Percentiles rank a stretch among this genome's conserved stretches.
These are phyloP conservation scores for Cinclus cinclus DNA, from an alignment of 2,113 vertebrate species.

Conservation along the genomic window DNA sequence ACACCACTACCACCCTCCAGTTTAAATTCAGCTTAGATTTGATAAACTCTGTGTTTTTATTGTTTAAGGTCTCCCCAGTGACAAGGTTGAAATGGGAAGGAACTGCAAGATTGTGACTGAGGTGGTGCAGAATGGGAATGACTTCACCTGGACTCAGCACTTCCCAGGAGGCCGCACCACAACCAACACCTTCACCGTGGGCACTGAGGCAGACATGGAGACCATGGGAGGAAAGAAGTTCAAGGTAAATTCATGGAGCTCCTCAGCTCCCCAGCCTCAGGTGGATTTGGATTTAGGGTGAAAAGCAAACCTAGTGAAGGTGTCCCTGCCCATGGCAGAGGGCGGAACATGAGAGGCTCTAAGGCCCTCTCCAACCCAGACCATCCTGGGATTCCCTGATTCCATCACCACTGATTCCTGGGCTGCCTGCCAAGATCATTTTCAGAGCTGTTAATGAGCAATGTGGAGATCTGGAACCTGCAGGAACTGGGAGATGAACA, in stretches of 20 bases:
- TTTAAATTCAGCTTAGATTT: not conserved
- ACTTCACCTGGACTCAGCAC: slow-evolving; percentile 85
- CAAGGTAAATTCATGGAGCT: slow-evolving; percentile 80
- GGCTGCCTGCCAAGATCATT: not conserved
- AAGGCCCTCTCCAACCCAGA: not conserved
- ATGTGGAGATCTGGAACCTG: not conserved
- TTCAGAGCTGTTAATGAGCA: not conserved
- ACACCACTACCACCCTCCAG: not conserved
- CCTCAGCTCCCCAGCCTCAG: not conserved
- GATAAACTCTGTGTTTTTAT: not conserved
- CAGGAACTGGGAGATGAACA: not conserved
- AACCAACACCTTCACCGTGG: slow-evolving; percentile 85
- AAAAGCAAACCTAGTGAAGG: not conserved
- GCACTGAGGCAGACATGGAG: slow-evolving; percentile 87
- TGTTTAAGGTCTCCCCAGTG: slow-evolving; percentile 80
- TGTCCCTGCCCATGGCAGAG: not conserved
- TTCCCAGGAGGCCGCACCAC: slow-evolving; percentile 79
- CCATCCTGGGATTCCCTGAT: not conserved
- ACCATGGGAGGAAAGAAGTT: slow-evolving; percentile 92
- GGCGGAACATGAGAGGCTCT: not conserved
- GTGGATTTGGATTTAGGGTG: not conserved
- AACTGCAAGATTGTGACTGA: slow-evolving; percentile 88
- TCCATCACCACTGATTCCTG: not conserved
- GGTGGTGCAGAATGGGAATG: slow-evolving; percentile 83
- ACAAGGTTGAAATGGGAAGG: slow-evolving; percentile 77